These are phyloP conservation scores for Staurois parvus DNA, from an alignment of 2,797 vertebrate species.

Conservation along the genomic window DNA sequence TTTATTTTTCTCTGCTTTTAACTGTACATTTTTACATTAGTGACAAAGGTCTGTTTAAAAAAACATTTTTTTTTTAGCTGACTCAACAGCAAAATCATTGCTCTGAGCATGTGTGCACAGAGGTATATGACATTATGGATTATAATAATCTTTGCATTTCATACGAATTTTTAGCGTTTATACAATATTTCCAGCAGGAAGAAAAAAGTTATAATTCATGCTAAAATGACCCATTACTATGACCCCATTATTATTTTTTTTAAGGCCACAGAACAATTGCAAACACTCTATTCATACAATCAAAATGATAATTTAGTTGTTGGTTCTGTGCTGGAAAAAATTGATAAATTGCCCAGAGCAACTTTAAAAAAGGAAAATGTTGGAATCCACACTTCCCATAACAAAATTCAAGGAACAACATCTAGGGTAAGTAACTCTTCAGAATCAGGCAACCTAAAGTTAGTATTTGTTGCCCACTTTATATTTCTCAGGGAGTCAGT, in stretches of 20 bases:
- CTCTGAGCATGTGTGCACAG: not conserved
- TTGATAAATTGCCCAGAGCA: not conserved
- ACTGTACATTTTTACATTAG: too few species aligned
- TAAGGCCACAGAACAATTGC: not conserved
- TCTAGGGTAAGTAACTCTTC: too few species aligned
- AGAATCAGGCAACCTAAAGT: too few species aligned
- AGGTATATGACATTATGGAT: not conserved
- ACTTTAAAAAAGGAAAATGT: not conserved
- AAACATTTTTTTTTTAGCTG: not conserved
- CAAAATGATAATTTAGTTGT: not conserved
- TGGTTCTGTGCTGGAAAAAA: not conserved
- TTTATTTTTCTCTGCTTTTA: too few species aligned
- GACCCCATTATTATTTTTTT: not conserved
- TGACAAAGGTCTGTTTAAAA: too few species aligned
- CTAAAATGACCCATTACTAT: not conserved
- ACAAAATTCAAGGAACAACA: too few species aligned
- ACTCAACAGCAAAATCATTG: not conserved
- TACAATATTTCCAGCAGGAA: not conserved
- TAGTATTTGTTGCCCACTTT: too few species aligned
- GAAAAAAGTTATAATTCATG: not conserved
- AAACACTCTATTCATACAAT: not conserved
- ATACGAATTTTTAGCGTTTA: not conserved
- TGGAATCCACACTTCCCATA: not conserved
- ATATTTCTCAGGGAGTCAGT: too few species aligned
- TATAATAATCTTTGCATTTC: not conserved